Conservation (phyloP, 2,113 vertebrate species). For the Osmerus mordax region DNA sequence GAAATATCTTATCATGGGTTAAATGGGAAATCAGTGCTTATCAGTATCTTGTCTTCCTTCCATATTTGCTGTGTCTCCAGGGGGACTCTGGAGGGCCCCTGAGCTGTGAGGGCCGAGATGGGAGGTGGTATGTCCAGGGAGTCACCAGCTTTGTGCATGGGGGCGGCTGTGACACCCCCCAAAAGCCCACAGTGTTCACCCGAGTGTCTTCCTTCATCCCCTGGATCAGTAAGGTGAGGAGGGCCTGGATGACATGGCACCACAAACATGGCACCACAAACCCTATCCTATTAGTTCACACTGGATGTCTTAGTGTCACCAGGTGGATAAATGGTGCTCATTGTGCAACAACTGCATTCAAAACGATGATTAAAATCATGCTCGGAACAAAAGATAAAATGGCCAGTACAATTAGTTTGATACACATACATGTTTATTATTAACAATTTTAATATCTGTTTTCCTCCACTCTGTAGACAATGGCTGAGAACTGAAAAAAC, state of each 20-base stretch:
- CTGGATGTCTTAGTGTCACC: no score
- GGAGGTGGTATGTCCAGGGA: constrained; percentile 56
- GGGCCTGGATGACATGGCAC: not conserved
- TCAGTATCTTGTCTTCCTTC: not conserved
- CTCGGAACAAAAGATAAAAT: not conserved
- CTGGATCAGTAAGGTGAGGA: constrained; percentile 60
- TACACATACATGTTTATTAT: not conserved
- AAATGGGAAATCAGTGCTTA: not conserved
- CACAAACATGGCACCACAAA: not conserved
- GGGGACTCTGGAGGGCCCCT: constrained; percentile 59
- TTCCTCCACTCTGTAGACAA: constrained; percentile 38
- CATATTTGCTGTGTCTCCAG: constrained; percentile 22
- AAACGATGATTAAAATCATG: not conserved
- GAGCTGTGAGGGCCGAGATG: constrained; percentile 51
- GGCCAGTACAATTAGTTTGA: not conserved
- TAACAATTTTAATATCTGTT: not conserved
- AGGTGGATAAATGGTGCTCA: no score
- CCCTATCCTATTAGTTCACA: no score
- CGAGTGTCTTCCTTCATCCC: constrained; percentile 52
- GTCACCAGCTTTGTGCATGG: constrained; percentile 59
- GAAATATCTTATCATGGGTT: not conserved
- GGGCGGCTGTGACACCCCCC: constrained; percentile 50
- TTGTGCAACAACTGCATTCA: not conserved
- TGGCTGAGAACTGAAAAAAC: constrained; percentile 47
- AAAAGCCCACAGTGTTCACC: constrained; percentile 56